Evolutionary conservation across 2,797 vertebrate species (phyloP), one percentile per base, ranked within the genome.

Genomic region (Acanthurus tractus): DNA sequence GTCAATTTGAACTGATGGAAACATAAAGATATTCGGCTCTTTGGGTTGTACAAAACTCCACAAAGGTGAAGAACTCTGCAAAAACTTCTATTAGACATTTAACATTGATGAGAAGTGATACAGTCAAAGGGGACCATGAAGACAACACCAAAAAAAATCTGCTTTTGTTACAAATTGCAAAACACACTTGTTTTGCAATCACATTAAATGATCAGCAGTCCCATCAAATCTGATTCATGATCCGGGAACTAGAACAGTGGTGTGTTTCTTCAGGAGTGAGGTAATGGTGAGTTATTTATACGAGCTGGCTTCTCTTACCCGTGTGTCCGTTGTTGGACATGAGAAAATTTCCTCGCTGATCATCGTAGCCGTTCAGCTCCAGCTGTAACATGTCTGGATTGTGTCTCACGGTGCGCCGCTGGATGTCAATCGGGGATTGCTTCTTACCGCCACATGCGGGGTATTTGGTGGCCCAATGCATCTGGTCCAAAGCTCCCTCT

Each of bases 321-420:
- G 97, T 94, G 89, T 98, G 97, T 0, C 98, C 97, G 0, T 96
- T 98, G 94, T 98, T 99, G 85, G 74, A 93, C 95, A 97, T 96
- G 0, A 57, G 80, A 81, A 98, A 95, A 1, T 78, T 75, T 0
- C 94, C 94, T 0, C 0, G 71, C 72, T 92, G 76, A 1, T 84
- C 67, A 0, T 95, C 94, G 0, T 97, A 98, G 17, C 96, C 97
- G 0, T 0, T 79, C 61, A 99, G 89, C 45, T 94, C 88, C 83
- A 98, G 90, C 25, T 89, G 81, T 11, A 81, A 49, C 82, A 99
- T 73, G 36, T 59, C 40, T 0, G 93, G 91, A 67, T 96, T 96
- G 90, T 94, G 93, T 2, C 0, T 79, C 52, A 94, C 96, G 10
- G 64, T 94, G 17, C 85, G 95, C 63, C 89, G 90, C 95, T 96